Base-by-base conservation (phyloP, 2,113 vertebrate species). In the Periophthalmodon schlosseri region DNA sequence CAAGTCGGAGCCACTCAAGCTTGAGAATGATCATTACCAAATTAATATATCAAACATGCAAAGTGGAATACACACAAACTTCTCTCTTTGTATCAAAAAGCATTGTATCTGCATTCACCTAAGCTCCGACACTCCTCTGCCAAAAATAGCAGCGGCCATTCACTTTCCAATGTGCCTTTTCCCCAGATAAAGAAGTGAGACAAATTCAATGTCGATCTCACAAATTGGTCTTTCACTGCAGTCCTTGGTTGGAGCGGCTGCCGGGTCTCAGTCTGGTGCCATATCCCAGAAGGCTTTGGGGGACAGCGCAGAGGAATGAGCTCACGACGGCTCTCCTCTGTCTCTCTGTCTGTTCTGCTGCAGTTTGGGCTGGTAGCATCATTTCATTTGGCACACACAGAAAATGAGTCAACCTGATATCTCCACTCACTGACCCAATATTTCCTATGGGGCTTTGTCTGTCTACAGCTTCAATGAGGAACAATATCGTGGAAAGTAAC, bases 251-350 rank as follows among this genome's bases (percentile, higher is more conserved):
- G n/a, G 67, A 24, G 67, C 20, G 57, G 61, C 69, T 14, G 56
- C 70, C 23, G 70, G 49, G 74, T 50, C 23, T 63, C 50, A 33
- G 21, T 67, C 65, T 61, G 50, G 57, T 34, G 44, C 21, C 36
- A 64, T 67, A 70, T 63, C 77, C 77, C 75, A 78, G 63, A 76
- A 74, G 67, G 73, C 78, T 58, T n/a, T 34, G 50, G 28, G 80
- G 77, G 77, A 70, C 71, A 73, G 75, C 74, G 69, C 73, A 76
- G 76, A 73, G 76, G 79, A 77, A 75, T 76, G 71, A 83, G 73
- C 73, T 79, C 75, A 66, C 61, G 81, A 57, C 81, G 69, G 72
- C 61, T 52, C 75, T 73, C 70, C 75, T 69, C n/a, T 34, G 39
- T 73, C 69, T 57, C 63, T 75, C 69, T 60, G 69, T 44, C 9